Percentiles rank a stretch among this genome's conserved stretches.
phyloP scores from a whole-genome alignment of 2,797 vertebrate genomes.

The Phaenicophaeus curvirostris region DNA sequence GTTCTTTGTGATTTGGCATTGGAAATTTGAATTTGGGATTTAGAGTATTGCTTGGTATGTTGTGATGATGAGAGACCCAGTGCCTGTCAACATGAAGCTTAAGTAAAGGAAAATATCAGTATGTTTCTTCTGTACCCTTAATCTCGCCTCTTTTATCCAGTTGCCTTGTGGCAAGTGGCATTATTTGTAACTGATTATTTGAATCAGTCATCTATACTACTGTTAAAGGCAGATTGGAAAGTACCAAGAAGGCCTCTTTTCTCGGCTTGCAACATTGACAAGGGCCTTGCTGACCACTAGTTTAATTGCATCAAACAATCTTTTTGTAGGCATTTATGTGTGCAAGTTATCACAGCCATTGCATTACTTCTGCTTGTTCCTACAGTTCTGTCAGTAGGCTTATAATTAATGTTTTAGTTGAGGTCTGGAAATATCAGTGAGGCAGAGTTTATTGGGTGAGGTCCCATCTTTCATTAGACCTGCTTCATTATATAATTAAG shows the following conservation, averaged over 20 bases:
- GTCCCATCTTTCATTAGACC: background rate
- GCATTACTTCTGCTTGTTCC: background rate
- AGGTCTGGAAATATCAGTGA: background rate
- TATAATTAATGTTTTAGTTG: background rate
- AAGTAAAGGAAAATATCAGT: background rate
- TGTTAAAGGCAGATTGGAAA: background rate
- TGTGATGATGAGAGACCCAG: background rate
- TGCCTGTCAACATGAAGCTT: background rate
- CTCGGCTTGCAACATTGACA: background rate
- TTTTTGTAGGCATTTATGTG: background rate
- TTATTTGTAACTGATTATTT: background rate
- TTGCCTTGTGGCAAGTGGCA: accelerated
- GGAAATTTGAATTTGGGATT: background rate
- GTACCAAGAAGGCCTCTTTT: background rate
- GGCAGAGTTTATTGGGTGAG: background rate
- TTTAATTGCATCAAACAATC: background rate
- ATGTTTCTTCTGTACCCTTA: too few relatives aligned
- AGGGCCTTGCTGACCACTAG: background rate
- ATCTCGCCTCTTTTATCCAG: background rate
- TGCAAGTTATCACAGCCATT: background rate
- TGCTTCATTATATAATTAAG: background rate
- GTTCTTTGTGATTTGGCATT: accelerated
- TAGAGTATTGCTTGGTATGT: background rate
- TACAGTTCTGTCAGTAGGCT: background rate
- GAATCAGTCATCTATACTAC: background rate